Conservation (phyloP, 2,888 invertebrate species). For the Metallyticus violacea region DNA sequence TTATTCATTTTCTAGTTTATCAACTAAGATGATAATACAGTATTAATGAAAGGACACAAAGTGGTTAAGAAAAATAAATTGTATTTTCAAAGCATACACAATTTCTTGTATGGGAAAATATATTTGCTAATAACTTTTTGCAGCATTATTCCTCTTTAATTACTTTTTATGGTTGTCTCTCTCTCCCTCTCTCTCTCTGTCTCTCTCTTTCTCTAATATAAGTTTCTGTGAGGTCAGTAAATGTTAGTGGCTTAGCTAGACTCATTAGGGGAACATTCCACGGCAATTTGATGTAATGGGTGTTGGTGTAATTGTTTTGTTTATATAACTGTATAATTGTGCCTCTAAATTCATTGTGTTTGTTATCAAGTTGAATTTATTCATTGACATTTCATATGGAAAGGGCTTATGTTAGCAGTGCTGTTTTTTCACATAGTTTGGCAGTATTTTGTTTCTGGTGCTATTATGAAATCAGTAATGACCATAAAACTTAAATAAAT, state of each 20-base stretch:
- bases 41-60: too few species aligned
- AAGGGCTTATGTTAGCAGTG: constrained; percentile 24
- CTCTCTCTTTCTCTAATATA: background rate
- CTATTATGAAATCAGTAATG: constrained; percentile 8
- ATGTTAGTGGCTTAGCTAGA: constrained; percentile 14
- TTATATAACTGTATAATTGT: constrained; percentile 14
- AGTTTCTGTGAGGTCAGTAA: background rate
- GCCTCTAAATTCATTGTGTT: constrained; percentile 17
- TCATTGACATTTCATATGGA: constrained; percentile 8
- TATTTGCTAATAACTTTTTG: background rate
- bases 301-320: constrained; percentile 13
- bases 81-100: background rate
- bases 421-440: constrained; percentile 26
- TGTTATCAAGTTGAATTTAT: background rate
- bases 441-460: constrained; percentile 26
- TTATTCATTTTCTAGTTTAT: too few species aligned
- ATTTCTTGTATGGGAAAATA: background rate
- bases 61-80: background rate
- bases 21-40: too few species aligned
- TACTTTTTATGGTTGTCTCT: background rate
- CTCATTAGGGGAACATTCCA: background rate
- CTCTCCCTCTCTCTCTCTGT: background rate
- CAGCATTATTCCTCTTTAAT: background rate
- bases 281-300: constrained; percentile 7
- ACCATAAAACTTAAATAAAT: background rate